Percentiles rank a stretch among this genome's conserved stretches.
These are phyloP conservation scores for Boloria selene DNA, from an alignment of 2,888 invertebrate genomes.

Conservation along the genomic window DNA sequence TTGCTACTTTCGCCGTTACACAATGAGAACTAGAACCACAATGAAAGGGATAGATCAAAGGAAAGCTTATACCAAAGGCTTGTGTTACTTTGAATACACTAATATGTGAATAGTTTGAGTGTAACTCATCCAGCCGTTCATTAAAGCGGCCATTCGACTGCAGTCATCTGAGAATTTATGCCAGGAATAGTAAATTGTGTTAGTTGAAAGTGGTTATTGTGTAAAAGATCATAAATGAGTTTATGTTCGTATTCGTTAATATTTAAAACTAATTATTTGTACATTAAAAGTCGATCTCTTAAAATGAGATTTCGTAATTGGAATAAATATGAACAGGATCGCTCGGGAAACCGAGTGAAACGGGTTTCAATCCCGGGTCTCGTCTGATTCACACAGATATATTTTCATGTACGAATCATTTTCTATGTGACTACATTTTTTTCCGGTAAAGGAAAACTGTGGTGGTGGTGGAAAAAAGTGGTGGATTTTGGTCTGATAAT, in stretches of 20 bases:
- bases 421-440: no score
- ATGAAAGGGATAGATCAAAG: slow-evolving; percentile 12
- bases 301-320: no score
- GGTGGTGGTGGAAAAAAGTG: no score
- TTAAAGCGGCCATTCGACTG: slow-evolving; percentile 31
- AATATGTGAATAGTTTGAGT: slow-evolving; percentile 29
- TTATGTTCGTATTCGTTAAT: background rate
- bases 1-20: background rate
- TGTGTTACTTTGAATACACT: slow-evolving; percentile 9
- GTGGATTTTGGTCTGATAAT: no score
- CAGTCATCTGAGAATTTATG: slow-evolving; percentile 35
- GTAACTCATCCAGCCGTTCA: slow-evolving; percentile 34
- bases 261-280: background rate
- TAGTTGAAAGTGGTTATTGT: slow-evolving; percentile 11
- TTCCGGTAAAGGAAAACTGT: no score
- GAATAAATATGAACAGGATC: no score
- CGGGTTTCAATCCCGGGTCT: no score
- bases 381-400: no score
- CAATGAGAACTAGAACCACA: slow-evolving; percentile 9
- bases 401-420: no score
- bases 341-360: no score
- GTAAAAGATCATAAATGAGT: slow-evolving; percentile 6
- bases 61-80: slow-evolving; percentile 12
- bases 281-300: no score
- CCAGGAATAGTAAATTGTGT: slow-evolving; percentile 18